Base-by-base conservation (phyloP, 1,140 invertebrate genomes). In the Gryllus bimaculatus region DNA sequence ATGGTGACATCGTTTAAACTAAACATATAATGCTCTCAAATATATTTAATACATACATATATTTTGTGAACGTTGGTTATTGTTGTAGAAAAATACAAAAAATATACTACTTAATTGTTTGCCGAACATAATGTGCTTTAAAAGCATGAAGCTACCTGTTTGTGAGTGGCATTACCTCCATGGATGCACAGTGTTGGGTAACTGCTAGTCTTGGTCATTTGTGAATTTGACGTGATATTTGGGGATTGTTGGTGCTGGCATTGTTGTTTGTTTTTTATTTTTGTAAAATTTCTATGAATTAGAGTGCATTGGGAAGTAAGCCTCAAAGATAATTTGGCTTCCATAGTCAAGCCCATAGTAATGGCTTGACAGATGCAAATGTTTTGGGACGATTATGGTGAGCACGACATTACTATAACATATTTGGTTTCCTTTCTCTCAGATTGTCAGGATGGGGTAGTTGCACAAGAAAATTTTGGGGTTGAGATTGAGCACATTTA, bases 31-130 rank as follows among this genome's bases (percentile, higher is more conserved):
- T 78, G 12, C 78, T 47, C 73, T 78, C 13, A 79, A 79, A 79
- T 79, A 79, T 79, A 48, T 77, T 77, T 48, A 47, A 79, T 48
- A 79, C 75, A 79, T 79, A 79, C 26, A 79, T 79, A 79, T 79
- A 79, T 79, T 79, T 79, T 79, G 54, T 79, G 79, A 79, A 79
- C 49, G 79, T 79, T 79, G 79, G 79, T 79, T 79, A 79, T 79
- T 79, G 79, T 79, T 79, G 79, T 77, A 79, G 79, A 77, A 73
- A 79, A 73, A 66, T 15, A 73, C 21, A 77, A 79, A 47, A 49
- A 73, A 78, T 73, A 49, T 78, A 66, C 47, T 78, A 66, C 47
- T 78, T 73, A 49, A 47, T 78, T 78, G 66, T 78, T 78, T 78
- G 78, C 78, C 66, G 78, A 66, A 66, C 10, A 66, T 66, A 13